phyloP scores from a whole-genome alignment of 2,797 vertebrate genomes.

The Natrix natrix region DNA sequence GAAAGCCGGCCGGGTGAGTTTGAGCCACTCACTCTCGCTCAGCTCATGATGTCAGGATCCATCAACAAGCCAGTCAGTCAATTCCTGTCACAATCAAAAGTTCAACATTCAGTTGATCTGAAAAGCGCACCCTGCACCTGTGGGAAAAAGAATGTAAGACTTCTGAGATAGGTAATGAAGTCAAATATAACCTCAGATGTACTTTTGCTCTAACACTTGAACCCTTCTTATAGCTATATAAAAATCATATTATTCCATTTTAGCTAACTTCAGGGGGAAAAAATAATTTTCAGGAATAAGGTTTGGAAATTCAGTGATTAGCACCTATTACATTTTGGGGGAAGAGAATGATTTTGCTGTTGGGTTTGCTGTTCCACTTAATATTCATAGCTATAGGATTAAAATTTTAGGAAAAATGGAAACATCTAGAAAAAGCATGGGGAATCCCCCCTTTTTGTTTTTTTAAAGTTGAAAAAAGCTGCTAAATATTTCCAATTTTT shows the following conservation, averaged over 20 bases:
- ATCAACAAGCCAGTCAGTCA: neutral
- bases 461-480: neutral
- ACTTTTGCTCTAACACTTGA: neutral
- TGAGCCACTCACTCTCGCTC: neutral
- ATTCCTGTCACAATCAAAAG: neutral
- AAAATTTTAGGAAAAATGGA: no score
- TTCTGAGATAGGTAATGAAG: neutral
- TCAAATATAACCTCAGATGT: neutral
- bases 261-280: neutral
- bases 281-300: neutral
- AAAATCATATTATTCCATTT: neutral
- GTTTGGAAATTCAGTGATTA: neutral
- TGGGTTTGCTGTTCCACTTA: neutral
- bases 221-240: neutral
- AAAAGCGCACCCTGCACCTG: neutral
- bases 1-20: no score
- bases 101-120: neutral
- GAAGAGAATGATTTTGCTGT: neutral
- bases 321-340: neutral
- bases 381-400: neutral
- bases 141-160: neutral
- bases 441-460: neutral
- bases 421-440: neutral
- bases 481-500: neutral
- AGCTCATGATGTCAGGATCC: neutral